Base-by-base conservation (phyloP, 2,888 invertebrate genomes). In the Machimus atricapillus region DNA sequence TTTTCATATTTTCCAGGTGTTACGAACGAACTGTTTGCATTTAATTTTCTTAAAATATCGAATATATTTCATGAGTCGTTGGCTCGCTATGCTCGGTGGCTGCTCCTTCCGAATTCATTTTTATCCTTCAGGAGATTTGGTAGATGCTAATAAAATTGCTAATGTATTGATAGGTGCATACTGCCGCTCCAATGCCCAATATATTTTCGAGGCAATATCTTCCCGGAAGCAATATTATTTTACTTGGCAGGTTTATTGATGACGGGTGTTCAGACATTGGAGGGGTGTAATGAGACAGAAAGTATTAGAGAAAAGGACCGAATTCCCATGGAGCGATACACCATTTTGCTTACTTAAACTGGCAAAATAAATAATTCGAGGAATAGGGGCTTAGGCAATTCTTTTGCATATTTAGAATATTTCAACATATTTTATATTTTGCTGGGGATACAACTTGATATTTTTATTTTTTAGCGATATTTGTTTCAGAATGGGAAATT, bases 1-100 rank as follows among this genome's bases (percentile, higher is more conserved):
- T 56, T 81, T 56, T 81, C 81, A 81, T 81, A 81, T 81, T 81
- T 81, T 81, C 81, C 81, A 81, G 81, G 81, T 81, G 81, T 81
- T 81, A 56, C 56, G 81, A 37, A 19, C 34, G 46, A 46, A 81
- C 81, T 81, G 81, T 81, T 52, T 81, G 81, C 81, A 81, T 81
- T 81, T 81, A 81, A 81, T 81, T 81, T 81, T 81, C 81, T 40
- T 81, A 81, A 81, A 81, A 81, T 56, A 81, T 81, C 46, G 81
- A 81, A 81, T 52, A 81, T 52, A 81, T 81, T 81, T 81, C 31
- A 52, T 27, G 56, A 31, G 56, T 56, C 56, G 52, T 52, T 81
- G 52, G 81, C 56, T 81, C 81, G 81, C 56, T 81, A n/a, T 19
- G n/a, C 16, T 31, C 81, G 40, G 27, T 1, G 66, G 23, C 27